Percentiles rank a stretch among this genome's conserved stretches.
Conservation (phyloP, 2,888 invertebrate genomes). For the Argynnis bischoffii region DNA sequence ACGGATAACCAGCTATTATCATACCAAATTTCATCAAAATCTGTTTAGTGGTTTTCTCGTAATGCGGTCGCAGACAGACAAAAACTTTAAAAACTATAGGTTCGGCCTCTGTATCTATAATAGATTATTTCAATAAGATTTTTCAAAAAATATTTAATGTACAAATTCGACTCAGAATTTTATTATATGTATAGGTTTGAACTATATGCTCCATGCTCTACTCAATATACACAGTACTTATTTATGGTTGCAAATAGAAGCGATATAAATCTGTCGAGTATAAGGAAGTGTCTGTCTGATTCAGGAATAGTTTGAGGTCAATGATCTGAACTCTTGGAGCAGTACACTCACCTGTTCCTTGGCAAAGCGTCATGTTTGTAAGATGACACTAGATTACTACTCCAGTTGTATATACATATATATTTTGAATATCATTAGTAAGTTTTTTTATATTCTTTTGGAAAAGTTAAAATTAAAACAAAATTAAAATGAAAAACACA, state of each 20-base stretch:
- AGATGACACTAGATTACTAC: slow-evolving; percentile 54
- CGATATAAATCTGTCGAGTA: slow-evolving; percentile 17
- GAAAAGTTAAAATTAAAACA: neutral
- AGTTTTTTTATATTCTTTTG: neutral
- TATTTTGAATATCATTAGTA: neutral
- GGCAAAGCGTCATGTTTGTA: slow-evolving; percentile 64
- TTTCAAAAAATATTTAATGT: too few relatives aligned
- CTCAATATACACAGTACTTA: slow-evolving; percentile 3
- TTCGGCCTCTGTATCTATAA: too few relatives aligned
- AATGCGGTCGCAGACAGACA: too few relatives aligned
- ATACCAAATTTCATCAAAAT: too few relatives aligned
- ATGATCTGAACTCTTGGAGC: slow-evolving; percentile 52
- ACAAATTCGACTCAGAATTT: too few relatives aligned
- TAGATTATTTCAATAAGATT: too few relatives aligned
- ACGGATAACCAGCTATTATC: too few relatives aligned
- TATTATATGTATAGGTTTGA: too few relatives aligned
- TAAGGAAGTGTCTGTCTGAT: slow-evolving; percentile 54
- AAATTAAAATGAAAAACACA: slow-evolving; percentile 11
- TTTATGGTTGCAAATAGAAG: slow-evolving; percentile 5
- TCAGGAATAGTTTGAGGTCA: slow-evolving; percentile 71
- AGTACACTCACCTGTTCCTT: slow-evolving; percentile 76
- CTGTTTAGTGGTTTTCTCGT: too few relatives aligned
- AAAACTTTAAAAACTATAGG: too few relatives aligned
- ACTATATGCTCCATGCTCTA: neutral
- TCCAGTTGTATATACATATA: slow-evolving; percentile 11